Base-by-base conservation (phyloP, 2,113 vertebrate species). In the Pachycephala philippinensis region DNA sequence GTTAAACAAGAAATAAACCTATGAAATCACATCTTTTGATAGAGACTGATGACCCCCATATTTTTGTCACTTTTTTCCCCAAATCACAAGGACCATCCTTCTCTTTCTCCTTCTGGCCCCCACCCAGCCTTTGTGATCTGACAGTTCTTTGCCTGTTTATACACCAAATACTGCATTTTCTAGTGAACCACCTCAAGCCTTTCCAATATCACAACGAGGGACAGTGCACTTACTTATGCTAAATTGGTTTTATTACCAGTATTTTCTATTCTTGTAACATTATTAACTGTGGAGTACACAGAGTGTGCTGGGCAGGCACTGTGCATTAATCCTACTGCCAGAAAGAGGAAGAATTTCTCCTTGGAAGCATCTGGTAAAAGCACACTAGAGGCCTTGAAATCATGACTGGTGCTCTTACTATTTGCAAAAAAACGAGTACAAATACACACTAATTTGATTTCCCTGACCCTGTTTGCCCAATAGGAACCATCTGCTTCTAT, bases 401-500 rank as follows among this genome's bases (percentile, higher is more conserved):
- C 64, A 82, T 21, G 49, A 85, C 71, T 28, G 27, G 52, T 91
- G 69, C 49, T 93, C 40, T 82, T 56, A 81, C 22, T 88, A 56
- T 49, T 70, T 57, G 42, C 45, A 90, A 80, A 82, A 69, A 90
- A 75, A 53, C 2, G 10, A 90, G n/a, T 69, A 35, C 87, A 92
- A 92, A 72, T 28, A 60, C 45, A 39, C 12, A 54, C 16, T 44
- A 78, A 61, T 72, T 92, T 57, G 37, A 83, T 90, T 90, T 95
- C 68, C 76, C 50, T 77, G 35, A 80, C 90, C 79, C 42, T 66
- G 45, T 77, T 92, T 84, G 83, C 59, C 88, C 80, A 77, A 88
- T 17, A 95, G 71, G 72, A 95, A 70, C 79, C 94, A 96, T 86
- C 89, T 91, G 71, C 85, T 91, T 72, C 63, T 90, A 47, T 31